A percentile compares a stretch with the other conserved stretches of the same genome.
Evolutionary conservation across 2,888 invertebrate species (phyloP).

Genomic region (Polyommatus icarus): DNA sequence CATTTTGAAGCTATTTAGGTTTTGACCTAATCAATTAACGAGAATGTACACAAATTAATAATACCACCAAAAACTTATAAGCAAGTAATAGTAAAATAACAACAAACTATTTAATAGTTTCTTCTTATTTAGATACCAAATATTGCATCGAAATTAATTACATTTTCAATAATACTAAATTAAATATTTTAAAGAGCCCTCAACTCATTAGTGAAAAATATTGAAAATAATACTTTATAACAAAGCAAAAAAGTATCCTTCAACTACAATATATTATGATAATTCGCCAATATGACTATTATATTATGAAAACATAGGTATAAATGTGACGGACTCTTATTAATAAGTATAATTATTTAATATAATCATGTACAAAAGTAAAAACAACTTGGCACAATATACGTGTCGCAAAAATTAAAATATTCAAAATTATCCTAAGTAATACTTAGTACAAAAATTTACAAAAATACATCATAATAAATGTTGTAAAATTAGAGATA

Average conservation of each 20-base stretch:
- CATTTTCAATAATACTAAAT: conserved; percentile 9
- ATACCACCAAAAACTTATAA: conserved; percentile 45
- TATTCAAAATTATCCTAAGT: conserved; percentile 14
- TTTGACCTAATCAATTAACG: conserved; percentile 56
- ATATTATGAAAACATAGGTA: background rate
- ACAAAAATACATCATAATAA: conserved; percentile 25
- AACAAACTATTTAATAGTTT: conserved; percentile 38
- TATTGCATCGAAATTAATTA: conserved; percentile 35
- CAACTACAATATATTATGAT: background rate
- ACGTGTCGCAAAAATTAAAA: conserved; percentile 19
- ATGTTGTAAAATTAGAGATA: background rate
- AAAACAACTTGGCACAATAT: conserved; percentile 22
- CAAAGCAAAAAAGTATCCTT: background rate
- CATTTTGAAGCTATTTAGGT: conserved; percentile 60
- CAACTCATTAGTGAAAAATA: background rate
- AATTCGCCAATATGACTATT: background rate
- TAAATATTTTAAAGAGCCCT: conserved; percentile 8
- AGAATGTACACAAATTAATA: conserved; percentile 54
- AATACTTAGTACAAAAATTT: conserved; percentile 26
- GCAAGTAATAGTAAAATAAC: conserved; percentile 46
- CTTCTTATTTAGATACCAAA: conserved; percentile 33
- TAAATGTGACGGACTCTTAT: background rate
- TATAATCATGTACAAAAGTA: conserved; percentile 24
- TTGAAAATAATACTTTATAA: background rate
- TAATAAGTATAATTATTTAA: background rate